Evolutionary conservation across 92 coral and sea anemone species (phyloP).

Genomic region (Phenganax subtilis): DNA sequence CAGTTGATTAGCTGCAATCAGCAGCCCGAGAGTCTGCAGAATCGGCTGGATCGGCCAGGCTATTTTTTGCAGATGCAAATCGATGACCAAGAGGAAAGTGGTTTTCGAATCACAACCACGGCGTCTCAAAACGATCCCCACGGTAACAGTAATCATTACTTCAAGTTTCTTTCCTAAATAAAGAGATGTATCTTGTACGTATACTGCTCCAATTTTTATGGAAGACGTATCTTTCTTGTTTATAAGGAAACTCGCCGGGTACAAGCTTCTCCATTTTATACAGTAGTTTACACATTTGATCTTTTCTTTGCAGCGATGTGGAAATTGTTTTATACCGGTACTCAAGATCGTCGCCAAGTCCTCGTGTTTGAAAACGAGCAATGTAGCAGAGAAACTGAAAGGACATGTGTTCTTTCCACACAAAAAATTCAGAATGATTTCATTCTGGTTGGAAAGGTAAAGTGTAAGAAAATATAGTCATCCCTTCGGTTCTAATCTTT

Average conservation of each 20-base stretch:
- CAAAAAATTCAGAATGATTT: background rate
- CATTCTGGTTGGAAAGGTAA: constrained; percentile 13
- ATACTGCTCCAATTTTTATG: no score
- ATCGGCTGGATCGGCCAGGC: background rate
- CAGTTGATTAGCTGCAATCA: background rate
- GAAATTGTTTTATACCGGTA: background rate
- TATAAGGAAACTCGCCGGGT: background rate
- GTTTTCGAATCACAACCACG: background rate
- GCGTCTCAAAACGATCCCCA: background rate
- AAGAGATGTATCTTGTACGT: no score
- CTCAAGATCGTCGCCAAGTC: background rate
- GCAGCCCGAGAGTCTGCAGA: background rate
- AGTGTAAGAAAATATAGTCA: background rate
- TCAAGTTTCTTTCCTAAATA: no score
- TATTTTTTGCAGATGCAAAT: background rate
- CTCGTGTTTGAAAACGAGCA: constrained; percentile 4
- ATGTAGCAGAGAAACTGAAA: background rate
- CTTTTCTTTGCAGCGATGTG: background rate
- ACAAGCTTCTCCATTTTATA: background rate
- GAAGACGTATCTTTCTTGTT: no score
- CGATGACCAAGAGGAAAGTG: no score
- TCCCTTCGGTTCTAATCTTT: no score
- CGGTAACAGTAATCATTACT: background rate
- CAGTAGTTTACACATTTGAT: background rate
- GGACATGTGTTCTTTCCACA: background rate